phyloP scores from a whole-genome alignment of 1,140 invertebrate species.

The Drosophila quadrilineata region DNA sequence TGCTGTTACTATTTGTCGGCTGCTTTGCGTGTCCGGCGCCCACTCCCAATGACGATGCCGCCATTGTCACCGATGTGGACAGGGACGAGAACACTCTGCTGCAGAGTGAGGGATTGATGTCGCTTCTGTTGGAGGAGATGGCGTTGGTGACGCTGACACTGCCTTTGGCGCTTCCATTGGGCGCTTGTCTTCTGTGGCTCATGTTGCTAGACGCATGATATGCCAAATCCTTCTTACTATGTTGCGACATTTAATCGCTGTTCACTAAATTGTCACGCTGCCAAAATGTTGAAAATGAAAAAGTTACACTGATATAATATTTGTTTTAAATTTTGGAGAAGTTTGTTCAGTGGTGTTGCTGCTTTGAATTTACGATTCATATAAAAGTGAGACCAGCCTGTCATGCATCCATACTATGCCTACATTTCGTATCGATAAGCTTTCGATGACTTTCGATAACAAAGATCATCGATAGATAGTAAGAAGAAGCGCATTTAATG shows the following conservation, averaged over 20 bases:
- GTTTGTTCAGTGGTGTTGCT: neutral
- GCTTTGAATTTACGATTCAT: neutral
- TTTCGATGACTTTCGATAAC: too few relatives aligned
- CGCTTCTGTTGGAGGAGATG: slow-evolving; percentile 21
- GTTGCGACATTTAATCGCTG: slow-evolving; percentile 74
- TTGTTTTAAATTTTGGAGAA: neutral
- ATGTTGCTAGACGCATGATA: slow-evolving; percentile 37
- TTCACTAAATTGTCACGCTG: slow-evolving; percentile 20
- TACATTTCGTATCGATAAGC: too few relatives aligned
- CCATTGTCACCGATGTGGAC: neutral
- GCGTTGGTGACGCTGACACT: slow-evolving; percentile 16
- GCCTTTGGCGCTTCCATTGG: slow-evolving; percentile 33
- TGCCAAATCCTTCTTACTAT: slow-evolving; percentile 62
- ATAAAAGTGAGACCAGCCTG: neutral
- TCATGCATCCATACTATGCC: too few relatives aligned
- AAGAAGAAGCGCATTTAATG: too few relatives aligned
- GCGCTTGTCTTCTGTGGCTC: slow-evolving; percentile 18
- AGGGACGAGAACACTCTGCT: too few relatives aligned
- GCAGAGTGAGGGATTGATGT: slow-evolving; percentile 27
- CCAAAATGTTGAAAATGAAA: slow-evolving; percentile 8
- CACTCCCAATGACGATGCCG: neutral
- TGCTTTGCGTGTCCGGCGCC: neutral
- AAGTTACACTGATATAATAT: neutral
- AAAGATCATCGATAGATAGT: too few relatives aligned
- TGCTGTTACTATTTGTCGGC: neutral